Conservation (phyloP, 2,113 vertebrate genomes). For the Peromyscus californicus region DNA sequence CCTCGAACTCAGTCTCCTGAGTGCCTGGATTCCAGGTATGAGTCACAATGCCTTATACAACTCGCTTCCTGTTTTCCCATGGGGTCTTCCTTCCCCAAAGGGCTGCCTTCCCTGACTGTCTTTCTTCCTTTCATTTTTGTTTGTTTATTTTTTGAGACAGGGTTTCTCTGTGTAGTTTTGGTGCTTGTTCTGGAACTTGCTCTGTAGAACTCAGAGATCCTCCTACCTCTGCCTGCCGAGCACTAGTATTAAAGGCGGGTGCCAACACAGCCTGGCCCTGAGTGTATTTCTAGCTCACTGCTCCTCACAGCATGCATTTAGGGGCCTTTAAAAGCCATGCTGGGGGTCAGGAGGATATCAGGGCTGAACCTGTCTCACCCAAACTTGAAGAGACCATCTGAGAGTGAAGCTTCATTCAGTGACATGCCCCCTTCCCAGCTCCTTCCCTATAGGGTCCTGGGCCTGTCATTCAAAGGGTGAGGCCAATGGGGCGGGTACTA, state of each 20-base stretch:
- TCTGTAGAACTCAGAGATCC: neutral
- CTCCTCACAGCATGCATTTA: neutral
- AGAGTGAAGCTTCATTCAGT: neutral
- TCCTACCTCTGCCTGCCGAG: neutral
- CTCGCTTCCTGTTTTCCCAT: neutral
- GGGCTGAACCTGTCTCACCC: neutral
- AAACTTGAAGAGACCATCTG: neutral
- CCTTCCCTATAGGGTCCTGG: conserved; percentile 18
- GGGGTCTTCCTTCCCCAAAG: neutral
- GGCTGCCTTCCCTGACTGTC: neutral
- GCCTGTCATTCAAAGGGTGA: conserved; percentile 83
- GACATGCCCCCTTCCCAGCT: neutral
- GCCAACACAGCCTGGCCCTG: neutral
- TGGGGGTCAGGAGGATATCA: neutral
- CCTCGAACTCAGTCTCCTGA: neutral
- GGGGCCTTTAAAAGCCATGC: neutral
- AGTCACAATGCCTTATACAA: neutral
- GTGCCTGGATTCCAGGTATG: neutral
- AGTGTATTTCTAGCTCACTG: neutral
- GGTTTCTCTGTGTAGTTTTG: neutral
- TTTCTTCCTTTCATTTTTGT: neutral
- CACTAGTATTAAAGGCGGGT: neutral
- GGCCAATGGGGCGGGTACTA: conserved; percentile 77
- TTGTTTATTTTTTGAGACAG: neutral
- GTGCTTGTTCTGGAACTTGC: neutral